These are phyloP conservation scores for Monodelphis domestica DNA, from an alignment of 2,797 vertebrate genomes.

Conservation along the genomic window DNA sequence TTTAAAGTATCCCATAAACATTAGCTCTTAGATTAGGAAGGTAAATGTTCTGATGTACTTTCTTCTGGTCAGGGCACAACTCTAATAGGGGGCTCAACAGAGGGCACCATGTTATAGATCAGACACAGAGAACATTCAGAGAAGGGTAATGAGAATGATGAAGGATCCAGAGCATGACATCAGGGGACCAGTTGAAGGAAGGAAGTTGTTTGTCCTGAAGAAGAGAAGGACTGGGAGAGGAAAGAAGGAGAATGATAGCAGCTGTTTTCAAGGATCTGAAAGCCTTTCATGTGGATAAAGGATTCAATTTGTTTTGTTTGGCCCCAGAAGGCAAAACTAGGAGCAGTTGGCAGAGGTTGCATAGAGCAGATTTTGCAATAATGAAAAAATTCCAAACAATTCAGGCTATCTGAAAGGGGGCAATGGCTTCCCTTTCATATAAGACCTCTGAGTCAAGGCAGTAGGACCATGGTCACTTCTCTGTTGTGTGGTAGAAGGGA, in stretches of 20 bases:
- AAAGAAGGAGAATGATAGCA: not conserved
- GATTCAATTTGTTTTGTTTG: not conserved
- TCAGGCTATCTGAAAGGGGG: not conserved
- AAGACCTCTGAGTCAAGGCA: not conserved
- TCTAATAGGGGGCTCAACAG: not conserved
- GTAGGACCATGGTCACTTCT: not conserved
- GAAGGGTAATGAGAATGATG: not conserved
- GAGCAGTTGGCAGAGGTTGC: not conserved
- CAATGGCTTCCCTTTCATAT: not conserved
- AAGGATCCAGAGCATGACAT: not conserved
- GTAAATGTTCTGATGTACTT: not conserved
- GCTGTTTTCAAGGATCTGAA: not conserved
- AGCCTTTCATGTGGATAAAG: not conserved
- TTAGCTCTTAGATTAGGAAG: not conserved
- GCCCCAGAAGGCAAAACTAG: not conserved
- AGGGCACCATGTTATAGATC: not conserved
- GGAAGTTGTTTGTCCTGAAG: not conserved
- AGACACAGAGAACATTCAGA: not conserved
- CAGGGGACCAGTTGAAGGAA: not conserved
- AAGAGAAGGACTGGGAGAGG: not conserved
- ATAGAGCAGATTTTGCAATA: not conserved
- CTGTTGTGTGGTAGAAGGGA: not conserved
- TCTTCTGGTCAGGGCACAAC: not conserved
- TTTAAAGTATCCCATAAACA: not conserved
- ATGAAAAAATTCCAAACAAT: not conserved